A percentile compares a stretch with the other conserved stretches of the same genome.
These are phyloP conservation scores for Rhagologus leucostigma DNA, from an alignment of 2,113 vertebrate species.

Conservation along the genomic window DNA sequence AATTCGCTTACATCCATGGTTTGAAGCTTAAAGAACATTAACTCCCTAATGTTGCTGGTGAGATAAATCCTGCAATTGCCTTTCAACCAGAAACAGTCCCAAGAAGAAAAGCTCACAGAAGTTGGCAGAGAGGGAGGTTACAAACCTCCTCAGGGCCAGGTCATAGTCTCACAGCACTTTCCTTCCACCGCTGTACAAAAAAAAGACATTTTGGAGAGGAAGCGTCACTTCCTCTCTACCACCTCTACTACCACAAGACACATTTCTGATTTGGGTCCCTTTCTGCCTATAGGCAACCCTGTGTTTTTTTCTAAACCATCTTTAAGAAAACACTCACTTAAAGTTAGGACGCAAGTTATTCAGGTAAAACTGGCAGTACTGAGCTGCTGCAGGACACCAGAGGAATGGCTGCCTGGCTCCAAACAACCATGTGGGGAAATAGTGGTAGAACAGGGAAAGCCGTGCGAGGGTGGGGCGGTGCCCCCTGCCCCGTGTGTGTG, in stretches of 20 bases:
- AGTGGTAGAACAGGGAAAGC: background rate
- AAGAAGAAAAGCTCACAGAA: background rate
- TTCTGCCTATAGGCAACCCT: background rate
- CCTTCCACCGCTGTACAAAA: background rate
- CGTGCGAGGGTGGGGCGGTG: fast-evolving
- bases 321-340: background rate
- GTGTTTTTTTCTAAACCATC: background rate
- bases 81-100: background rate
- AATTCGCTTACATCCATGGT: background rate
- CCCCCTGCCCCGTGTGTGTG: no score
- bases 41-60: background rate
- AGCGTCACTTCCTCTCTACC: no score
- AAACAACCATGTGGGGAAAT: background rate
- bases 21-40: background rate
- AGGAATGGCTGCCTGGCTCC: background rate
- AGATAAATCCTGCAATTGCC: background rate
- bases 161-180: background rate
- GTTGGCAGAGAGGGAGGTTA: background rate
- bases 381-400: background rate
- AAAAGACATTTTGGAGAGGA: background rate
- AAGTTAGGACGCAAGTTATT: background rate
- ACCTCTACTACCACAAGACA: no score
- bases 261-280: background rate
- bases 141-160: background rate
- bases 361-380: background rate